These are phyloP conservation scores for Emydura subglobosa DNA, from an alignment of 2,113 vertebrate genomes.

Conservation along the genomic window DNA sequence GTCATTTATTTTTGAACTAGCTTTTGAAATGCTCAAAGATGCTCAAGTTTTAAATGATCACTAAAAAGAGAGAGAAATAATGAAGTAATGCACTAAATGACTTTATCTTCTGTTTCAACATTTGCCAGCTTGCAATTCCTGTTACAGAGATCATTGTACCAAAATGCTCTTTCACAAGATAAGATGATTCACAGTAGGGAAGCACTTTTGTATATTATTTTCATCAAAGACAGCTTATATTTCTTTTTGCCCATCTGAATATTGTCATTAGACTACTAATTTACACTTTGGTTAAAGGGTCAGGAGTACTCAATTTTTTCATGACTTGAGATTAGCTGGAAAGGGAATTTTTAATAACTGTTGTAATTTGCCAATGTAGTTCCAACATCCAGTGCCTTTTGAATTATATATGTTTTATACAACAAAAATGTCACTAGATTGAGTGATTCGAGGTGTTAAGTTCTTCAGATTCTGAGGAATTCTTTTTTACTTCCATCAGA, in stretches of 20 bases:
- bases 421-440: slow-evolving; percentile 43
- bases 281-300: slow-evolving; percentile 80
- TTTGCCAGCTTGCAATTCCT: slow-evolving; percentile 52
- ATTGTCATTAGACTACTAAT: slow-evolving; percentile 80
- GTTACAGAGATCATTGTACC: slow-evolving; percentile 68
- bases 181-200: slow-evolving; percentile 79
- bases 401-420: slow-evolving; percentile 65
- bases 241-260: slow-evolving; percentile 70
- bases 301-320: slow-evolving; percentile 76
- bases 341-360: slow-evolving; percentile 80
- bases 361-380: slow-evolving; percentile 72
- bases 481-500: slow-evolving; percentile 7
- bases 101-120: slow-evolving; percentile 64
- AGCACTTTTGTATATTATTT: slow-evolving; percentile 73
- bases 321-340: slow-evolving; percentile 80
- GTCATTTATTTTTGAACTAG: slow-evolving; percentile 27
- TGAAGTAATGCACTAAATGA: slow-evolving; percentile 24
- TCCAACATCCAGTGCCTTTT: slow-evolving; percentile 57
- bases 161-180: slow-evolving; percentile 76
- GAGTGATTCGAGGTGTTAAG: slow-evolving; percentile 31
- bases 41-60: slow-evolving; percentile 21
- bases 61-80: slow-evolving; percentile 60
- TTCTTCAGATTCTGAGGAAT: slow-evolving; percentile 26
- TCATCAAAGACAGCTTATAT: slow-evolving; percentile 77
- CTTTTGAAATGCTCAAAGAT: slow-evolving; percentile 11